phyloP scores from a whole-genome alignment of 2,888 invertebrate species.

The Cinara cedri region DNA sequence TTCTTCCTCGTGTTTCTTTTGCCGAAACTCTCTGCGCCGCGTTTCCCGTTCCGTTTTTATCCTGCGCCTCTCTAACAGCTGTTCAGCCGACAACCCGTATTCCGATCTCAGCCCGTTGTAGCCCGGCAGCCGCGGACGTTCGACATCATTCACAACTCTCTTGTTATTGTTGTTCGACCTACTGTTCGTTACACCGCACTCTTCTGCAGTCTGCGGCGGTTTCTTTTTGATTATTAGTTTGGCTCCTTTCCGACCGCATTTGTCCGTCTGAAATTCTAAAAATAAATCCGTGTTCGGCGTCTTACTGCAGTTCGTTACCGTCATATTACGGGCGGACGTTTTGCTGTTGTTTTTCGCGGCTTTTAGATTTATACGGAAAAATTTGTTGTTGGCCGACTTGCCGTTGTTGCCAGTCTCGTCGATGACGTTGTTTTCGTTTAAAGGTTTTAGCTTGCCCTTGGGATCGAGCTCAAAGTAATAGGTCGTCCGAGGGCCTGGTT shows the following conservation, averaged over 20 bases:
- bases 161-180: background rate
- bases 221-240: constrained; percentile 42
- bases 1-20: constrained; percentile 59
- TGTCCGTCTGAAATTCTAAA: constrained; percentile 43
- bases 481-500: constrained; percentile 7
- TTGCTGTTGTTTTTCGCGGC: background rate
- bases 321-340: background rate
- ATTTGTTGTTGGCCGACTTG: constrained; percentile 28
- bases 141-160: background rate
- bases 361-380: constrained; percentile 41
- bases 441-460: constrained; percentile 39
- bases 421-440: background rate
- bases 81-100: constrained; percentile 61
- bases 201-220: background rate
- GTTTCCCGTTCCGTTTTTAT: constrained; percentile 58
- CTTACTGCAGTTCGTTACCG: constrained; percentile 1
- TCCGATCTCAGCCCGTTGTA: constrained; percentile 61
- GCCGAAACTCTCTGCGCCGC: constrained; percentile 55
- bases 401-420: background rate
- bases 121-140: constrained; percentile 58
- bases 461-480: constrained; percentile 50
- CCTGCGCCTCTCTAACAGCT: constrained; percentile 60
- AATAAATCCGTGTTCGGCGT: constrained; percentile 40
- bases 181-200: background rate
- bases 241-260: constrained; percentile 19